phyloP scores from a whole-genome alignment of 1,140 invertebrate species.

The Macrotrachela quadricornifera region DNA sequence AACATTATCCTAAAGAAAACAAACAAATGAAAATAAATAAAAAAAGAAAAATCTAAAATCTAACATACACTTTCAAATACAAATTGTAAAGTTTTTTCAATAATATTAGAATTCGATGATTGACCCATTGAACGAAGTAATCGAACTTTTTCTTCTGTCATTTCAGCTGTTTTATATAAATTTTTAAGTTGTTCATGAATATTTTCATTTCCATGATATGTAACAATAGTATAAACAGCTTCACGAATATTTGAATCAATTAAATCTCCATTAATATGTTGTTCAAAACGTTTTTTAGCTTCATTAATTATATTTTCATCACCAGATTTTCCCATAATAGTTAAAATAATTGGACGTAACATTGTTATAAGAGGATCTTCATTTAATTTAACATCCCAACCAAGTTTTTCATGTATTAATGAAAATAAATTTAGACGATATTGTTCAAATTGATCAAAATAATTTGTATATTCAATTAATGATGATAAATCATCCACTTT shows the following conservation, averaged over 20 bases:
- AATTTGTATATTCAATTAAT: neutral
- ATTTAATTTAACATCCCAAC: neutral
- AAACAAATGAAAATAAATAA: too few relatives aligned
- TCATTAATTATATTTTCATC: constrained; percentile 52
- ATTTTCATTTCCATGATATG: too few relatives aligned
- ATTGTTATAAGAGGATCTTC: constrained; percentile 42
- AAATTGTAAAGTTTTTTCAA: too few relatives aligned
- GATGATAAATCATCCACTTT: too few relatives aligned
- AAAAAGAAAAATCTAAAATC: too few relatives aligned
- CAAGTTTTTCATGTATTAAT: neutral
- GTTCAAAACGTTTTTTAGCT: constrained; percentile 38
- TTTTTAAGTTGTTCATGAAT: too few relatives aligned
- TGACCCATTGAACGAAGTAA: neutral
- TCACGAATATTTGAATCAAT: constrained; percentile 23
- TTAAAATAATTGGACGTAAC: constrained; percentile 56
- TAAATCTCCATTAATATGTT: constrained; percentile 40
- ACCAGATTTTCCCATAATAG: constrained; percentile 52
- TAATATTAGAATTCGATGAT: too few relatives aligned
- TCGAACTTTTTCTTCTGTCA: neutral
- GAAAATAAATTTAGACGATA: neutral
- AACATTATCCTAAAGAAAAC: too few relatives aligned
- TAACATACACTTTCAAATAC: too few relatives aligned
- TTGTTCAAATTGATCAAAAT: neutral
- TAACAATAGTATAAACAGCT: too few relatives aligned
- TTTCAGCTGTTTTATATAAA: neutral